Evolutionary conservation across 2,113 vertebrate species (phyloP).

Genomic region (Furnarius figulus): DNA sequence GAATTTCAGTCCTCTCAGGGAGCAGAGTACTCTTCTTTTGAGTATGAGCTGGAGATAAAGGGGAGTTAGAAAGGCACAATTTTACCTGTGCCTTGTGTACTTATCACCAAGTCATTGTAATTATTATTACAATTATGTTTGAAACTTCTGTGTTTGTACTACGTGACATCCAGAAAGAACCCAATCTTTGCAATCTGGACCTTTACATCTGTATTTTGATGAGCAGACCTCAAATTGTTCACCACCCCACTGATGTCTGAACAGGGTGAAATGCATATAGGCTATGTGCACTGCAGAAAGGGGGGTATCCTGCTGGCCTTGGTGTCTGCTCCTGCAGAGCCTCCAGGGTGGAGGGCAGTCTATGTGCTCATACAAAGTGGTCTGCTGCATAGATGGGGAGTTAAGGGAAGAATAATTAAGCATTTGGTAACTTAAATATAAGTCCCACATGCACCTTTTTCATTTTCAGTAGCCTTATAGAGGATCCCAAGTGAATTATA

Average conservation of each 20-base stretch:
- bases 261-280: neutral
- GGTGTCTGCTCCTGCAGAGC: neutral
- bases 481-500: neutral
- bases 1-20: neutral
- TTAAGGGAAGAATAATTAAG: neutral
- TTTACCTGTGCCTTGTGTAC: neutral
- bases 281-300: fast-evolving
- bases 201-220: neutral
- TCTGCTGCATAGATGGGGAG: neutral
- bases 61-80: neutral
- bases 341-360: neutral
- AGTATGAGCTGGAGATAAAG: neutral
- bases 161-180: neutral
- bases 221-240: neutral
- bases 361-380: neutral
- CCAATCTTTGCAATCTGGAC: neutral
- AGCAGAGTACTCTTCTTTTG: neutral
- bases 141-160: neutral
- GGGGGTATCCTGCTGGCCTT: neutral
- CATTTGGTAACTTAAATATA: neutral
- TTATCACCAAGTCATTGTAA: neutral
- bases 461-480: neutral
- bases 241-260: neutral
- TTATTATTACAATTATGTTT: neutral
- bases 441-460: neutral